These are phyloP conservation scores for Actinopyga echinites DNA, from an alignment of 53 echinoderm and acorn worm genomes.

Conservation along the genomic window DNA sequence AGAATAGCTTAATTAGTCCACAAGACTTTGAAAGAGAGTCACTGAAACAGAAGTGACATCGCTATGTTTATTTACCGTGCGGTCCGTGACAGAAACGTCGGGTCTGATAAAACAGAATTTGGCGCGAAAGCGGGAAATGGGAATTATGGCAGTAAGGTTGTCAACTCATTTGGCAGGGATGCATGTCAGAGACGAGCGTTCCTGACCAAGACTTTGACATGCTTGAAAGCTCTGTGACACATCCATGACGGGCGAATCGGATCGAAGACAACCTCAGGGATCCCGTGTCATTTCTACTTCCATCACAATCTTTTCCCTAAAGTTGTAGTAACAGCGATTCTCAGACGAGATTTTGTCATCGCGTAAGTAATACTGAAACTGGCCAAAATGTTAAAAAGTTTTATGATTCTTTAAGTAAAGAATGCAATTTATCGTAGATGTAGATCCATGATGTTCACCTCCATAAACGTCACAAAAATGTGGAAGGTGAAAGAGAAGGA, in stretches of 20 bases:
- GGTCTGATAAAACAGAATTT: conserved; percentile 16
- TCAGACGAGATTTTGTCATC: too few relatives aligned
- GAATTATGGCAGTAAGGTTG: conserved; percentile 22
- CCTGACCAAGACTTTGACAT: conserved; percentile 33
- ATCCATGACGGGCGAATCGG: conserved; percentile 25
- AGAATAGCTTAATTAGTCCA: conserved; percentile 21
- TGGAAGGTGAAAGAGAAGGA: too few relatives aligned
- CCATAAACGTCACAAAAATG: too few relatives aligned
- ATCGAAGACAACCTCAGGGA: conserved; percentile 24
- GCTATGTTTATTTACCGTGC: conserved; percentile 42
- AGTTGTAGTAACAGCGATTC: too few relatives aligned
- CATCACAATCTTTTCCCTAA: not conserved
- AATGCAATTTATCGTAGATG: too few relatives aligned
- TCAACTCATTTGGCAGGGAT: conserved; percentile 10
- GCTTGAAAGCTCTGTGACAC: conserved; percentile 8
- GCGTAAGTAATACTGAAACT: too few relatives aligned
- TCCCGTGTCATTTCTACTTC: not conserved
- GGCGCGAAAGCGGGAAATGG: conserved; percentile 19
- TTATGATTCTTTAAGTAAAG: too few relatives aligned
- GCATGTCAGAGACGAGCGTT: conserved; percentile 12
- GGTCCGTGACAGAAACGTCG: conserved; percentile 34
- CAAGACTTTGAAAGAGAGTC: conserved; percentile 19
- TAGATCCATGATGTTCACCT: too few relatives aligned
- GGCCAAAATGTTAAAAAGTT: too few relatives aligned
- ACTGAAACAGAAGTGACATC: conserved; percentile 21